These are phyloP conservation scores for Xyliphius kryptos DNA, from an alignment of 2,113 vertebrate species.

Conservation along the genomic window DNA sequence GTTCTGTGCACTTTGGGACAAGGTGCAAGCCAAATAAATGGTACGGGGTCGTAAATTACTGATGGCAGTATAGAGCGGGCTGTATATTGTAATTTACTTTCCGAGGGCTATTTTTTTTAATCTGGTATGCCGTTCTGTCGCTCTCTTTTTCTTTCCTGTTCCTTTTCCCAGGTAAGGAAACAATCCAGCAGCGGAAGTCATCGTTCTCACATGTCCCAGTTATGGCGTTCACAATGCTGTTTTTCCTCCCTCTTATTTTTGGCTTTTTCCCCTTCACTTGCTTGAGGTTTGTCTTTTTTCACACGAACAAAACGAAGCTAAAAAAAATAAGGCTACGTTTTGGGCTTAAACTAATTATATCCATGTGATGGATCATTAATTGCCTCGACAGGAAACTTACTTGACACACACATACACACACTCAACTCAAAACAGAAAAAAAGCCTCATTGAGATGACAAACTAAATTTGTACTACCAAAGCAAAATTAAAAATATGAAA, in stretches of 20 bases:
- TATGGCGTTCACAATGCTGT: slow-evolving; percentile 54
- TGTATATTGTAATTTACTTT: slow-evolving; percentile 21
- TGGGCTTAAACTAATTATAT: slow-evolving; percentile 35
- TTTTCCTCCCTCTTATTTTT: slow-evolving; percentile 56
- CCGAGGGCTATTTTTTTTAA: slow-evolving; percentile 8
- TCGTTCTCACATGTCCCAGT: slow-evolving; percentile 59
- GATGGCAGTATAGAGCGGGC: slow-evolving; percentile 5
- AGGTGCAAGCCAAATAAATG: slow-evolving; percentile 44
- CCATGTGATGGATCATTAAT: slow-evolving; percentile 28
- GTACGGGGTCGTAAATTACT: slow-evolving; percentile 35
- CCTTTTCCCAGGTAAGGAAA: slow-evolving; percentile 57
- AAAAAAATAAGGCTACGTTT: slow-evolving; percentile 34
- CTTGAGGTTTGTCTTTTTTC: slow-evolving; percentile 44
- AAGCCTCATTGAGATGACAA: no score
- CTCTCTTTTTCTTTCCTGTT: slow-evolving; percentile 52
- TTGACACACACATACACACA: background rate
- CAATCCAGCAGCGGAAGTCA: slow-evolving; percentile 64
- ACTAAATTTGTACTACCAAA: no score
- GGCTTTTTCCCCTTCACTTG: slow-evolving; percentile 42
- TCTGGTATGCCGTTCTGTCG: background rate
- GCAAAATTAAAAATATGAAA: no score
- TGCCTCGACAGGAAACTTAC: slow-evolving; percentile 31
- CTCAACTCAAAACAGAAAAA: background rate
- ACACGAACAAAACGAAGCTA: slow-evolving; percentile 22
- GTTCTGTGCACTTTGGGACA: slow-evolving; percentile 31